These are phyloP conservation scores for Tauraco hartlaubi DNA, from an alignment of 2,797 vertebrate genomes.

Conservation along the genomic window DNA sequence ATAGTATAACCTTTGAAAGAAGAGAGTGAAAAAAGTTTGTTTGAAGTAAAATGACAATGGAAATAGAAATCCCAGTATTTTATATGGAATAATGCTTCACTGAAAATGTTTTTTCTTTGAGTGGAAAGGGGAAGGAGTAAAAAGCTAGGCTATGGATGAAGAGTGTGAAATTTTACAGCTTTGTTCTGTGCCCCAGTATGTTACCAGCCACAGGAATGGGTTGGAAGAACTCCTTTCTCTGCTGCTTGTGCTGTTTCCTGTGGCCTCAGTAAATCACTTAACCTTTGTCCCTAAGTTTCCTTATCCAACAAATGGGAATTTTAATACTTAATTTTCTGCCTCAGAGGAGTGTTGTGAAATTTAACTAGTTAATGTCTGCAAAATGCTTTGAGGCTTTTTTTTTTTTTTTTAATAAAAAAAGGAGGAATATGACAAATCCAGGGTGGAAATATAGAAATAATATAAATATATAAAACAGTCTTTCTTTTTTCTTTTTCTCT, in stretches of 20 bases:
- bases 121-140: neutral
- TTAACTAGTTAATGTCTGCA: conserved; percentile 15
- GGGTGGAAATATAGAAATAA: neutral
- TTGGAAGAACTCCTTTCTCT: neutral
- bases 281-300: conserved; percentile 51
- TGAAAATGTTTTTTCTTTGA: neutral
- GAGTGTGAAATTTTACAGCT: neutral
- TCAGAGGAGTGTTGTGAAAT: conserved; percentile 21
- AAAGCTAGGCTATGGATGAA: neutral
- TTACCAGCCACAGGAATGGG: neutral
- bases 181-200: neutral
- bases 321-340: conserved; percentile 57
- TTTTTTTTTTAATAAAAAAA: neutral
- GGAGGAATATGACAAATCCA: neutral
- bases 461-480: neutral
- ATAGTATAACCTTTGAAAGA: neutral
- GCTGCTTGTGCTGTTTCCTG: conserved; percentile 2
- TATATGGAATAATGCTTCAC: neutral
- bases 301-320: conserved; percentile 45
- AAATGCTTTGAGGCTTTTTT: neutral
- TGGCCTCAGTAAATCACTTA: conserved; percentile 52
- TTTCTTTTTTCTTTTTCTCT: neutral
- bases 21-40: neutral
- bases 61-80: neutral
- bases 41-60: neutral